phyloP scores from a whole-genome alignment of 2,888 invertebrate genomes.

The Diloba caeruleocephala region DNA sequence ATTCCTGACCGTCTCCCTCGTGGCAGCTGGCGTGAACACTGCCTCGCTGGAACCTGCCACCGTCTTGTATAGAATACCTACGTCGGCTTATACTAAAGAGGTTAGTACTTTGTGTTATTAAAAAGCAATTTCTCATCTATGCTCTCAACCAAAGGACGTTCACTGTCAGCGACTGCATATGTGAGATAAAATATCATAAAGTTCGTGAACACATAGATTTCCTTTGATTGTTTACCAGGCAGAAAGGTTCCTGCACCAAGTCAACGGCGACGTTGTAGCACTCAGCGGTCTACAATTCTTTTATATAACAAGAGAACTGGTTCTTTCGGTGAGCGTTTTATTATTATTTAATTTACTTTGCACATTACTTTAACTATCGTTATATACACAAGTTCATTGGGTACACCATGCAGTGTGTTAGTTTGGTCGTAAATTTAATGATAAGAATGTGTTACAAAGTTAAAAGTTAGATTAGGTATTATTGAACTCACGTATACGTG shows the following conservation, averaged over 20 bases:
- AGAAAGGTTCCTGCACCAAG: conserved; percentile 89
- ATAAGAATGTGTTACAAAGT: too few species aligned
- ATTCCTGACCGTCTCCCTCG: conserved; percentile 88
- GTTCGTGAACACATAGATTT: too few species aligned
- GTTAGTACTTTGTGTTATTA: conserved; percentile 61
- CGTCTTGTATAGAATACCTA: conserved; percentile 88
- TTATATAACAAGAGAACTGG: conserved; percentile 85
- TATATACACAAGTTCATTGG: too few species aligned
- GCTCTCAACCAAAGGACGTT: too few species aligned
- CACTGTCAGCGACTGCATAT: too few species aligned
- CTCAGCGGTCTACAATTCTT: conserved; percentile 87
- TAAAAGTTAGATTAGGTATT: too few species aligned
- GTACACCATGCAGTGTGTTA: too few species aligned
- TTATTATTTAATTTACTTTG: neutral
- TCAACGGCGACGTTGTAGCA: conserved; percentile 84
- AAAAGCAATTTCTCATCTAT: too few species aligned
- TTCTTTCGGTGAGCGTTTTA: conserved; percentile 84
- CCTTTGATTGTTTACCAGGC: conserved; percentile 71
- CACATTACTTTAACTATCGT: too few species aligned
- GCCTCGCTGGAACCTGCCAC: conserved; percentile 82
- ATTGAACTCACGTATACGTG: too few species aligned
- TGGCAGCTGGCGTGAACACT: conserved; percentile 86
- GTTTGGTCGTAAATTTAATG: too few species aligned
- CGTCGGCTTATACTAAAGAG: conserved; percentile 87
- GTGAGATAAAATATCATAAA: too few species aligned